Conservation (phyloP, 53 echinoderm and acorn worm genomes). For the Henricia sp. region DNA sequence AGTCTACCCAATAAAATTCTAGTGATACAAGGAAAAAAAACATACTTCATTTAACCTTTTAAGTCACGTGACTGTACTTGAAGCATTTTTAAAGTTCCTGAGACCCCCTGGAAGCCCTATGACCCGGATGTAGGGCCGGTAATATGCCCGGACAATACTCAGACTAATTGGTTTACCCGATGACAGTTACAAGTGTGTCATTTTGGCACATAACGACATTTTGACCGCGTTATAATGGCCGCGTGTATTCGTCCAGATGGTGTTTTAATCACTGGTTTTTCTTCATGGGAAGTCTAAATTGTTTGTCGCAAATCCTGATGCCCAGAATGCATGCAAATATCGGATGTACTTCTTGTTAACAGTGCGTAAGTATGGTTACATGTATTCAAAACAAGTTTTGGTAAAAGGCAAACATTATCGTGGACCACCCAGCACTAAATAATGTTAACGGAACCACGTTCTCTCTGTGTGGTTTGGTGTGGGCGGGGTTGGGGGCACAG, state of each 20-base stretch:
- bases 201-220: not conserved
- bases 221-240: not conserved
- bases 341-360: not conserved
- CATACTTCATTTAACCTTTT: not conserved
- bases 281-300: not conserved
- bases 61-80: no score
- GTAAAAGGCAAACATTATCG: no score
- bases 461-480: no score
- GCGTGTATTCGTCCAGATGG: conserved; percentile 14
- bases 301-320: not conserved
- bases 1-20: not conserved
- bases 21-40: not conserved
- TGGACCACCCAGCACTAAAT: no score
- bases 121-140: not conserved
- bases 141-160: conserved; percentile 39
- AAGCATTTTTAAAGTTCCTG: not conserved
- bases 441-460: no score
- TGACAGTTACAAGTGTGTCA: not conserved
- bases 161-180: conserved; percentile 58
- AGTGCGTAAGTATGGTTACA: no score
- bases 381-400: no score
- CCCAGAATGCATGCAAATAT: not conserved
- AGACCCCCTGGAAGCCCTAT: not conserved
- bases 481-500: no score
- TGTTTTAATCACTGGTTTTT: conserved; percentile 1